Evolutionary conservation across 2,797 vertebrate genomes (phyloP), one percentile per base, ranked within the genome.

Genomic region (Salarias fasciatus): DNA sequence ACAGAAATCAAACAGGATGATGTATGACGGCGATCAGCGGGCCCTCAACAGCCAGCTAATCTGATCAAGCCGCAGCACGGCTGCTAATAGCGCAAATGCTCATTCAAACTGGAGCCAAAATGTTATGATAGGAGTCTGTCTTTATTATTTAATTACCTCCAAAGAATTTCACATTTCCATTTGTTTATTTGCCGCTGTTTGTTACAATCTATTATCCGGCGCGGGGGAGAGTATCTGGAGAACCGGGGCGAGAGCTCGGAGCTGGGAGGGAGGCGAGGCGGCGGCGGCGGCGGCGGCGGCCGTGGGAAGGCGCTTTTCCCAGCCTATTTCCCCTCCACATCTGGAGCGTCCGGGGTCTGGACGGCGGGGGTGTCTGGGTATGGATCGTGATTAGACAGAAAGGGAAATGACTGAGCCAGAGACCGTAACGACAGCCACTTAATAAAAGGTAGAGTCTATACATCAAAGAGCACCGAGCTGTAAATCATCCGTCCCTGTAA

Each of bases 401-500:
- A 80, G 75, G 82, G 80, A 85, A 88, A 88, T 86, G 81, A 89
- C 81, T 79, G 82, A 84, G 83, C 77, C 82, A 59, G 81, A 85
- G 86, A 89, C 85, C 72, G 68, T 77, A 86, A 86, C 80, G 72
- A 85, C 83, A 85, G 82, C 77, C 87, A 89, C 88, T 90, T 91
- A 86, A 92, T 91, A 91, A 88, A 89, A 88, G 83, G 78, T 92
- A 87, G 89, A 93, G 92, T 93, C 91, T 84, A 89, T 92, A 93
- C 92, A 94, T 92, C 94, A 94, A 92, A 92, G 78, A 81, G 91
- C 93, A 91, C 93, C 92, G 92, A 70, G 95, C 88, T 92, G 93
- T 96, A 95, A 96, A 95, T 94, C 94, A 91, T 92, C 90, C 59
- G 83, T 89, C 84, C 91, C 91, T 57, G 92, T 93, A 94, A 94